Base-by-base conservation (phyloP, 1,140 invertebrate species). In the Mactra quadrangularis region DNA sequence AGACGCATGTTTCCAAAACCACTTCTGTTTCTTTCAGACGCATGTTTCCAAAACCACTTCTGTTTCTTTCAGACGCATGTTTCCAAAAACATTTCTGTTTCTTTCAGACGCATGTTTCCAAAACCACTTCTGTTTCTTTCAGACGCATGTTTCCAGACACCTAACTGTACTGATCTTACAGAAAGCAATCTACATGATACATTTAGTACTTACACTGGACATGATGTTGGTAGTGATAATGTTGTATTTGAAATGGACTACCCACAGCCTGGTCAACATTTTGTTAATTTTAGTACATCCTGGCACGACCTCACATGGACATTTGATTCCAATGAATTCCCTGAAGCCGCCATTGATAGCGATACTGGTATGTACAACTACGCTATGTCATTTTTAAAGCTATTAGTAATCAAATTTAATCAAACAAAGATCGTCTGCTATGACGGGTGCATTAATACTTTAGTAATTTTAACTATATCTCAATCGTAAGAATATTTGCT, bases 101-200 rank as follows among this genome's bases (percentile, higher is more conserved):
- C n/a, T n/a, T n/a, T n/a, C n/a, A n/a, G n/a, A n/a, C n/a, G n/a
- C n/a, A n/a, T n/a, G n/a, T n/a, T n/a, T n/a, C n/a, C n/a, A n/a
- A n/a, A n/a, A n/a, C n/a, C n/a, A n/a, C n/a, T n/a, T n/a, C n/a
- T n/a, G n/a, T n/a, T n/a, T n/a, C n/a, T 60, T 70, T 27, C 75
- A 78, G 75, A 45, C 22, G 75, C 75, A 1, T 78, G 75, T 53
- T 78, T 50, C 59, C 59, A 78, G 45, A 78, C 75, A 11, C 75
- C 75, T 3, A 78, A 27, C 47, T 78, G 75, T 45, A 53, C 25
- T 6, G 75, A 78, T 29, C 59, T 66, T 22, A n/a, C 7, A 7
- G 25, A 62, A 0, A 41, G 33, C 4, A 31, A 53, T 17, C 13
- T 78, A 11, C 22, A 53, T 33, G 75, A 78, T 41, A 78, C 75